These are phyloP conservation scores for Spizella passerina DNA, from an alignment of 2,797 vertebrate species.

Conservation along the genomic window DNA sequence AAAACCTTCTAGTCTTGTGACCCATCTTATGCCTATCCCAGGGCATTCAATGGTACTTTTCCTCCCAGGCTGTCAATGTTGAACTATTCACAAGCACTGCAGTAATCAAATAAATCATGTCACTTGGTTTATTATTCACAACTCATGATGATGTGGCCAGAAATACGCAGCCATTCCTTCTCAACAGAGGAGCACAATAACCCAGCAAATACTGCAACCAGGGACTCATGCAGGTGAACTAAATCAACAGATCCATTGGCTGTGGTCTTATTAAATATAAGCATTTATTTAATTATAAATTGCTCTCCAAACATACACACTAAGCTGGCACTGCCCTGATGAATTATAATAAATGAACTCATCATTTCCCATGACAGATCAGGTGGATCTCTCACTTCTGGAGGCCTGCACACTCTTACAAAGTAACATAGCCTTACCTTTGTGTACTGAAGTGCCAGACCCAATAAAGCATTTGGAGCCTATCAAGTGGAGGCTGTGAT, in stretches of 20 bases:
- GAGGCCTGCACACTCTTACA: neutral
- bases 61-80: neutral
- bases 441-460: neutral
- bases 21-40: neutral
- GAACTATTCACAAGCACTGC: neutral
- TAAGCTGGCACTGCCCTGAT: neutral
- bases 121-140: neutral
- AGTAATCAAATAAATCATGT: neutral
- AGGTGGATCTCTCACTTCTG: neutral
- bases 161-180: neutral
- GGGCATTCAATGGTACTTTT: neutral
- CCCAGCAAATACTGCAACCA: neutral
- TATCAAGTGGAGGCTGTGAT: neutral
- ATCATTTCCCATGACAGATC: accelerated
- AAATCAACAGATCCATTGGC: neutral
- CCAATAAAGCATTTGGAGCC: neutral
- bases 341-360: neutral
- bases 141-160: neutral
- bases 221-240: neutral
- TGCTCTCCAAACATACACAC: neutral
- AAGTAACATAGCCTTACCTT: accelerated
- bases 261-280: neutral
- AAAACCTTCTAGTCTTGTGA: neutral
- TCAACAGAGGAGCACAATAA: accelerated
- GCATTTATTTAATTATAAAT: neutral